Conservation (phyloP, 2,113 vertebrate species). For the Murina feae region DNA sequence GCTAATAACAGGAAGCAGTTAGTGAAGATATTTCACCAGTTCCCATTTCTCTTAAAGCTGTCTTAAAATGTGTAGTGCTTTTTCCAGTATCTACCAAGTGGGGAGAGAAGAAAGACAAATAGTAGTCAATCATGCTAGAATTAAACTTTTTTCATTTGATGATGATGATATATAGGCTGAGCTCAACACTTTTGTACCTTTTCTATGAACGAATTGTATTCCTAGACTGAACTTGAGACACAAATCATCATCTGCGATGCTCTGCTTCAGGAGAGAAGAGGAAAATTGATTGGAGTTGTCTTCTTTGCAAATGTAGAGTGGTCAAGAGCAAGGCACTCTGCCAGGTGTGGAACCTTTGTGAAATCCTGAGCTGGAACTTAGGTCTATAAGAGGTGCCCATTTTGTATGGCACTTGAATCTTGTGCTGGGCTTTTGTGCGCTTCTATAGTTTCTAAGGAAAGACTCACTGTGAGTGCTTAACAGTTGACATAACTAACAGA, state of each 20-base stretch:
- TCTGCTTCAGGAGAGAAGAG: background rate
- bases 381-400: background rate
- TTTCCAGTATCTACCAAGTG: background rate
- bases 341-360: background rate
- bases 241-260: background rate
- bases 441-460: conserved; percentile 24
- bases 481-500: background rate
- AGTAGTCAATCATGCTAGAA: background rate
- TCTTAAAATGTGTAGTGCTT: conserved; percentile 18
- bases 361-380: background rate
- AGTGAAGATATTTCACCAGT: background rate
- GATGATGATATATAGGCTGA: background rate
- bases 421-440: background rate
- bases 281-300: background rate
- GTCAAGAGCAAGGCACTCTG: background rate
- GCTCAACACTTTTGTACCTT: background rate
- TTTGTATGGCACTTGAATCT: background rate
- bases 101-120: background rate
- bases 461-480: conserved; percentile 30
- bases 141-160: conserved; percentile 27
- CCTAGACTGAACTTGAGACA: background rate
- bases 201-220: background rate
- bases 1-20: conserved; percentile 23
- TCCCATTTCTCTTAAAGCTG: conserved; percentile 16
- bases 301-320: background rate